Conservation (phyloP, 2,888 invertebrate species). For the Stegophylla sp. region DNA sequence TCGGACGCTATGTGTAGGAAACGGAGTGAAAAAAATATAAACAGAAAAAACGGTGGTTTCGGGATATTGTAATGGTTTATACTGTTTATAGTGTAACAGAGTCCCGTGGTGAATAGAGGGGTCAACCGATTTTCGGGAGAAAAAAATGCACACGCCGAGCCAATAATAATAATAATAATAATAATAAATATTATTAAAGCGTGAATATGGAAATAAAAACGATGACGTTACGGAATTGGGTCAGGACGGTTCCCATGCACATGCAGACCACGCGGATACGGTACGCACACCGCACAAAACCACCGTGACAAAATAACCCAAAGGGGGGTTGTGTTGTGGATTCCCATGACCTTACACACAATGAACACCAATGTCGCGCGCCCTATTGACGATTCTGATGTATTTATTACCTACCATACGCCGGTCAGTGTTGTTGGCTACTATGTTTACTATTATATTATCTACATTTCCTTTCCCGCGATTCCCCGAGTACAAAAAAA, state of each 20-base stretch:
- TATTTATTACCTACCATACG: conserved; percentile 19
- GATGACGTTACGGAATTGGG: conserved; percentile 32
- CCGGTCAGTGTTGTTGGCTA: conserved; percentile 21
- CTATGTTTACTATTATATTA: conserved; percentile 35
- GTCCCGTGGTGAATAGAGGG: not conserved
- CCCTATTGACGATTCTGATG: conserved; percentile 7
- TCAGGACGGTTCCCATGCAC: conserved; percentile 54
- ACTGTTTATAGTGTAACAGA: not conserved
- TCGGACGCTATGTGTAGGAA: too few species aligned
- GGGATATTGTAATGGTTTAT: too few species aligned
- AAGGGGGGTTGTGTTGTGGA: conserved; percentile 49
- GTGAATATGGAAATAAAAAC: conserved; percentile 3
- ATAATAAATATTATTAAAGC: too few species aligned
- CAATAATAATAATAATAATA: too few species aligned
- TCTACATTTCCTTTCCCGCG: not conserved
- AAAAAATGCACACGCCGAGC: not conserved
- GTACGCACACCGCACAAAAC: conserved; percentile 17
- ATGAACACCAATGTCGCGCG: conserved; percentile 15
- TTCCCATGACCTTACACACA: conserved; percentile 53
- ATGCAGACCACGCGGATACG: not conserved
- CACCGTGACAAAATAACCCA: conserved; percentile 36
- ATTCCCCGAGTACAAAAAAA: not conserved
- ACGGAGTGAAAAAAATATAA: too few species aligned
- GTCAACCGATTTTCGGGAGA: not conserved
- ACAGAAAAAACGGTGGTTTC: too few species aligned